Base-by-base conservation (phyloP, 2,113 vertebrate species). In the Hemibagrus wyckioides region DNA sequence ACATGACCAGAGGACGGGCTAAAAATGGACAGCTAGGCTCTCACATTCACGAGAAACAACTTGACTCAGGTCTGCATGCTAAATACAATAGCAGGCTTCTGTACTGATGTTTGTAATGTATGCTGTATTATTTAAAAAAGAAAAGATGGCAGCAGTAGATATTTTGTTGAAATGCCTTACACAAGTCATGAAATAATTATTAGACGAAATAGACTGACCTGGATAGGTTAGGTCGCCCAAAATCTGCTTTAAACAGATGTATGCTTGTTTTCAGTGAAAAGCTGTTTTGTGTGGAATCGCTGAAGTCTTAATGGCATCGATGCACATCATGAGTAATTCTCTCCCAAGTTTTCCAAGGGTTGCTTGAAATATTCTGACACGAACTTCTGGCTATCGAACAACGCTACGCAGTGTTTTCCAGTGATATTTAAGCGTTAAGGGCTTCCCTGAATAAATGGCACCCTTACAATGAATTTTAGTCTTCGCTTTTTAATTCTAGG, bases 31-130 rank as follows among this genome's bases (percentile, higher is more conserved):
- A 86, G 61, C 56, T 77, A 86, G 82, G 86, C 88, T 76, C 73
- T 86, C 83, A 85, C 90, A 82, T 82, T 1, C 79, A 90, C 85
- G 83, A 89, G 77, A 93, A 91, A 87, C 92, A 93, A 91, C 92
- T 91, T 89, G 89, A 83, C 13, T 41, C 85, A 52, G 54, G 77
- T 56, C 52, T 41, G 57, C 23, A 56, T 83, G 82, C 3, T 14
- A 39, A 67, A 36, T 39, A 41, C 48, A 81, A 28, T 11, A 48
- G 21, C 56, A 11, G 13, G 69, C 36, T 54, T 85, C 2, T 83
- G 59, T 41, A 48, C 1, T 65, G 54, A 28, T 83, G 33, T 81
- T 44, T 57, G 50, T 28, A 50, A 52, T 65, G 41, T 1, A 85
- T 76, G 36, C 52, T 21, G 33, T 52, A 41, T 33, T 83, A 48